Evolutionary conservation across 2,888 invertebrate species (phyloP).

Genomic region (Carcina quercana): DNA sequence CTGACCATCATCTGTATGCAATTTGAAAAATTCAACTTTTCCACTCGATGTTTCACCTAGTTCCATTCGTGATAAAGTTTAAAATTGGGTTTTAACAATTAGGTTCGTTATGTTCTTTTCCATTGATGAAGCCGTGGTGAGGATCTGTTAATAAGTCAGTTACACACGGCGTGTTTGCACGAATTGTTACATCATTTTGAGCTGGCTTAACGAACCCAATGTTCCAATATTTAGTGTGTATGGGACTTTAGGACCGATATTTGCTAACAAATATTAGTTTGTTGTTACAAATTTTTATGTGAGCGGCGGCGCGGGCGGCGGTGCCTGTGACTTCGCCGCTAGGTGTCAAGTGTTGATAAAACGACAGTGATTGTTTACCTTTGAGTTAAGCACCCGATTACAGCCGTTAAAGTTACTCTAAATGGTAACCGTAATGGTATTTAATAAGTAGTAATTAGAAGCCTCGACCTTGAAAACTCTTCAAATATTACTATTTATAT

Average conservation of each 20-base stretch:
- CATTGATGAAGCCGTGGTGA: slow-evolving; percentile 30
- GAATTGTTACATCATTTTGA: slow-evolving; percentile 65
- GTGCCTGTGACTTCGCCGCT: slow-evolving; percentile 47
- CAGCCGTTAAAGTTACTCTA: too few relatives aligned
- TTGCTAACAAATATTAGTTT: slow-evolving; percentile 65
- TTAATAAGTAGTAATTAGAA: too few relatives aligned
- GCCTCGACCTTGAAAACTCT: too few relatives aligned
- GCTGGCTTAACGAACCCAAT: slow-evolving; percentile 59
- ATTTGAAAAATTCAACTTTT: slow-evolving; percentile 28
- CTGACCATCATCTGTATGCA: slow-evolving; percentile 55
- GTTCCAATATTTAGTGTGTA: slow-evolving; percentile 66
- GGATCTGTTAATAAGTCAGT: slow-evolving; percentile 64
- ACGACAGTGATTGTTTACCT: slow-evolving; percentile 22
- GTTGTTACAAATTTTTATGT: slow-evolving; percentile 52
- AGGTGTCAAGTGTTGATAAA: slow-evolving; percentile 43
- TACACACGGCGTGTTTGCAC: slow-evolving; percentile 62
- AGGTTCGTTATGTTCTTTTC: slow-evolving; percentile 21
- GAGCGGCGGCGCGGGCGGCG: too few relatives aligned
- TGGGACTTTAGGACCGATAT: slow-evolving; percentile 60
- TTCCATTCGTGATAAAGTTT: slow-evolving; percentile 14
- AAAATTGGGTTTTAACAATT: slow-evolving; percentile 10
- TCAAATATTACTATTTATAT: too few relatives aligned
- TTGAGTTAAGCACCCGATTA: slow-evolving; percentile 6
- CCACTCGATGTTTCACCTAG: slow-evolving; percentile 20
- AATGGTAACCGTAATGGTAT: too few relatives aligned